Evolutionary conservation across 2,797 vertebrate species (phyloP), one percentile per base, ranked within the genome.

Genomic region (Argya squamiceps): DNA sequence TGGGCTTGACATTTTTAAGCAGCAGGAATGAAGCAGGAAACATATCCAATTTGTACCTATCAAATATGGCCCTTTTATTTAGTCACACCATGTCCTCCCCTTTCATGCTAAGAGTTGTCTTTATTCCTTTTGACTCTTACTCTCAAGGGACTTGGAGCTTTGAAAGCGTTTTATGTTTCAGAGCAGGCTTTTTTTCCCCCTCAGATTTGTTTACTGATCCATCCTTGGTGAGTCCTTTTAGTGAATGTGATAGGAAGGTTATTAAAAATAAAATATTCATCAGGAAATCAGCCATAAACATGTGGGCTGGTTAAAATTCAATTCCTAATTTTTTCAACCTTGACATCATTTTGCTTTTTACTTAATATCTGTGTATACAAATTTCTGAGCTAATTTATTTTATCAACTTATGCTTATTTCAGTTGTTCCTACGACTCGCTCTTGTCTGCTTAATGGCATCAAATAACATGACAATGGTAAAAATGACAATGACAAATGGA

Each of bases 191-290:
- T 94, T 94, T 94, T 95, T 43, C 23, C 65, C 77, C 52, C 77
- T 89, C 91, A 82, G 73, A 95, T 94, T 95, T 95, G 93, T 96
- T 96, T 96, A 93, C 91, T 89, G 94, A 93, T 95, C 80, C 88
- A 89, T 96, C 96, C 89, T 95, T 84, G 86, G 90, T 88, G 78
- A 94, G 74, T 79, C 92, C 92, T 97, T 96, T 93, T 81, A 93
- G 91, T 92, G 91, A 96, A 96, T 97, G 93, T 96, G 95, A 94
- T 95, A 49, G 83, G 92, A 96, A 96, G 96, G 93, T 97, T 97
- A 96, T 97, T 96, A 97, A 93, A 94, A 96, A 78, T 97, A 93
- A 98, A 96, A 97, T 96, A 96, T 94, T 93, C 90, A 91, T 97
- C 75, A 92, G 93, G 92, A 96, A 93, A 94, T 95, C 93, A 96